Percentiles rank a stretch among this genome's conserved stretches.
phyloP scores from a whole-genome alignment of 2,797 vertebrate species.

The Pogonophryne albipinna region DNA sequence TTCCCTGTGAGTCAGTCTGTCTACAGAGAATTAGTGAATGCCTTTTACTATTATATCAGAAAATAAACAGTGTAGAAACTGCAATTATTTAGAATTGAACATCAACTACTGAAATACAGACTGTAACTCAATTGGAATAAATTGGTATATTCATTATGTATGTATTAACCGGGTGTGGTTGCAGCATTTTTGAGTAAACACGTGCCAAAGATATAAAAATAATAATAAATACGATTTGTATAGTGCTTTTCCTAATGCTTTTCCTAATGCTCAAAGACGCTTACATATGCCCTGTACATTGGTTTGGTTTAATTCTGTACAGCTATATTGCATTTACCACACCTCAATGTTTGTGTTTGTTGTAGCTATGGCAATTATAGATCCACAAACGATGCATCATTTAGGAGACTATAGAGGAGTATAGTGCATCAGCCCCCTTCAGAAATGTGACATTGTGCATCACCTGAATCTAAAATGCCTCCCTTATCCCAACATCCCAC shows the following conservation, averaged over 20 bases:
- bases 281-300: no score
- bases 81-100: constrained; percentile 27
- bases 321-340: constrained; percentile 9
- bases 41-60: constrained; percentile 19
- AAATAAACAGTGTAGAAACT: constrained; percentile 14
- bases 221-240: no score
- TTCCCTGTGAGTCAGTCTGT: constrained; percentile 20
- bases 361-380: background rate
- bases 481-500: background rate
- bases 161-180: background rate
- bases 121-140: background rate
- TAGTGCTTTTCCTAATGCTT: no score
- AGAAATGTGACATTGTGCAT: constrained; percentile 14
- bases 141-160: no score
- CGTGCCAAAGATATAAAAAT: background rate
- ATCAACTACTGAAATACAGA: constrained; percentile 13
- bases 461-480: constrained; percentile 32
- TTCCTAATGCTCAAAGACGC: no score
- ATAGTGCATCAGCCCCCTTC: constrained; percentile 4
- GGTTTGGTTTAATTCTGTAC: constrained; percentile 1
- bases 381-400: constrained; percentile 20
- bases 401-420: background rate
- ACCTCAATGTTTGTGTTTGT: background rate
- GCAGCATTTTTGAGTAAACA: background rate
- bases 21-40: constrained; percentile 6